These are phyloP conservation scores for Alosa sapidissima DNA, from an alignment of 2,797 vertebrate genomes.

Conservation along the genomic window DNA sequence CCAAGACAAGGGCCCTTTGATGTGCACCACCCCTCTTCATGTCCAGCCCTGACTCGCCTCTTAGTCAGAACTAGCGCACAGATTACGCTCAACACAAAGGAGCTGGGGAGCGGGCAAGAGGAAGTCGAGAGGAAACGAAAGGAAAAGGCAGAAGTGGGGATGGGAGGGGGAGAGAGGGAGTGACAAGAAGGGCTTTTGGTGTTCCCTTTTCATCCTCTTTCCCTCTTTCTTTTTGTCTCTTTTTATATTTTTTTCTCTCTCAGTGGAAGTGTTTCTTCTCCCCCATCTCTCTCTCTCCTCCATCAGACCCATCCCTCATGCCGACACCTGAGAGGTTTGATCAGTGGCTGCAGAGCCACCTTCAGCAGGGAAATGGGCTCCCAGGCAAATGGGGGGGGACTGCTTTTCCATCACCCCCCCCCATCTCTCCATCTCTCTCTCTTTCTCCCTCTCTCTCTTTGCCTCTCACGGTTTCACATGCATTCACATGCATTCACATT, in stretches of 20 bases:
- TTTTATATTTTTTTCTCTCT: background rate
- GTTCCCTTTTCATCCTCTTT: slow-evolving; percentile 8
- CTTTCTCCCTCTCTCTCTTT: no score
- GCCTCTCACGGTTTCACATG: no score
- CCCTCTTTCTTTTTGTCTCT: background rate
- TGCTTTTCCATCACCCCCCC: background rate
- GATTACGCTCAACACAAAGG: slow-evolving; percentile 41
- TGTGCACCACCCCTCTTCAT: slow-evolving; percentile 48
- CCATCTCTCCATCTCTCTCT: no score
- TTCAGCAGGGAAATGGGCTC: slow-evolving; percentile 34
- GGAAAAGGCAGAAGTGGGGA: background rate
- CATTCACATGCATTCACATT: no score
- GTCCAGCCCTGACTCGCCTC: slow-evolving; percentile 42
- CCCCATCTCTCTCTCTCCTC: background rate
- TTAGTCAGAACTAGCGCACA: slow-evolving; percentile 25
- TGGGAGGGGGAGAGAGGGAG: slow-evolving; percentile 17
- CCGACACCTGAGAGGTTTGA: slow-evolving; percentile 41
- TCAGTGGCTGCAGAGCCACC: slow-evolving; percentile 26
- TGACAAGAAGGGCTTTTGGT: background rate
- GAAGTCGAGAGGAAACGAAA: slow-evolving; percentile 19
- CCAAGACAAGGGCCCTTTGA: slow-evolving; percentile 49
- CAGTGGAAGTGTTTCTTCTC: background rate
- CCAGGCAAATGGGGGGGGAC: background rate
- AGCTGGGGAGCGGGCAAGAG: background rate
- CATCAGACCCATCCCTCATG: slow-evolving; percentile 20